Percentiles rank a stretch among this genome's conserved stretches.
Conservation (phyloP, 1,140 invertebrate genomes). For the Cherax destructor region DNA sequence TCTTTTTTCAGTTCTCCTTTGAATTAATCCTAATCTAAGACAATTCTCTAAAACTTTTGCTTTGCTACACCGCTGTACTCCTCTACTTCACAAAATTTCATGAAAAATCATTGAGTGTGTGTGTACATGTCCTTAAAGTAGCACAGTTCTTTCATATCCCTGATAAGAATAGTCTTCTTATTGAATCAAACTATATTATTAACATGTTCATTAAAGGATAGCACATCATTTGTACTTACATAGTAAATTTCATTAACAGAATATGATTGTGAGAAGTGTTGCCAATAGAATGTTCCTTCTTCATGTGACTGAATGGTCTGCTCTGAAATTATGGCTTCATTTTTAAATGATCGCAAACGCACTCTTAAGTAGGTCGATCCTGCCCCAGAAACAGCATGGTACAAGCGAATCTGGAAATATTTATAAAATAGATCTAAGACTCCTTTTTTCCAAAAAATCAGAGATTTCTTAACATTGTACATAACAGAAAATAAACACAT, state of each 20-base stretch:
- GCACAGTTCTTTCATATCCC: too few relatives aligned
- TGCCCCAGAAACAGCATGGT: constrained; percentile 31
- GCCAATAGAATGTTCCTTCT: constrained; percentile 44
- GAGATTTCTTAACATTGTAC: background rate
- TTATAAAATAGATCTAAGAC: background rate
- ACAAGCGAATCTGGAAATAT: constrained; percentile 33
- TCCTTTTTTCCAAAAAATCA: background rate
- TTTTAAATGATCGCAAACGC: background rate
- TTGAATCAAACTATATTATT: too few relatives aligned
- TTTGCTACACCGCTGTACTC: too few relatives aligned
- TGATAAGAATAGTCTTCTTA: too few relatives aligned
- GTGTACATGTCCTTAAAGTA: too few relatives aligned
- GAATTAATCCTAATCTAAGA: too few relatives aligned
- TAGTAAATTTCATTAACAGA: constrained; percentile 16
- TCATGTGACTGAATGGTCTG: background rate
- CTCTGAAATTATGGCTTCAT: background rate
- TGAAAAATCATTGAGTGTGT: too few relatives aligned
- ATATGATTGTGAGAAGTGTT: constrained; percentile 16
- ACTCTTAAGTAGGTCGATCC: background rate
- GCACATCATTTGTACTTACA: constrained; percentile 31
- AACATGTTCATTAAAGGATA: too few relatives aligned
- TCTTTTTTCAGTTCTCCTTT: too few relatives aligned
- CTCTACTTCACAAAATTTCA: too few relatives aligned
- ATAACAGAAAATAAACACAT: background rate
- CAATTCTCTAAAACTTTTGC: too few relatives aligned